These are phyloP conservation scores for Trogon melanurus DNA, from an alignment of 2,113 vertebrate species.

Conservation along the genomic window DNA sequence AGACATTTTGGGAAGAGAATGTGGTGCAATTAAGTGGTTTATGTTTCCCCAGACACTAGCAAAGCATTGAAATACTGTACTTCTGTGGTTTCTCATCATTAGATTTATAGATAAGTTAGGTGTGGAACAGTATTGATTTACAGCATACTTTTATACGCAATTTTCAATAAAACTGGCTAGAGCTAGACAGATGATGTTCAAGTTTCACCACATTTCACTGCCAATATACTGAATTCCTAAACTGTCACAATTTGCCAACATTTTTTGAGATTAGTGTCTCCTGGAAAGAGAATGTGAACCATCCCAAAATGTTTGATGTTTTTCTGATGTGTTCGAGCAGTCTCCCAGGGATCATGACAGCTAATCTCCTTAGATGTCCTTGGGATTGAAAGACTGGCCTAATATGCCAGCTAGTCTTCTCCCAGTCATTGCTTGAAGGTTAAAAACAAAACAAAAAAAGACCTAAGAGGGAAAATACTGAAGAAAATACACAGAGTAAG, in stretches of 20 bases:
- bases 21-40: background rate
- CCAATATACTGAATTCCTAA: background rate
- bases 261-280: background rate
- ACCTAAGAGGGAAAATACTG: background rate
- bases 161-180: background rate
- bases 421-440: background rate
- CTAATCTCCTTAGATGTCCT: background rate
- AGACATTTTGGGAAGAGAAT: background rate
- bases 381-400: background rate
- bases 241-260: background rate
- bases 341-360: background rate
- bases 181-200: background rate
- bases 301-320: background rate
- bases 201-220: background rate
- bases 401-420: background rate
- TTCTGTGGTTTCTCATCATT: background rate
- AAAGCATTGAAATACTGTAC: background rate
- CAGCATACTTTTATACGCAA: background rate
- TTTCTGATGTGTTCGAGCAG: background rate
- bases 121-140: background rate
- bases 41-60: background rate
- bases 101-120: background rate
- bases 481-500: background rate
- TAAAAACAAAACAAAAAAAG: background rate
- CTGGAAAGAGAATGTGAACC: background rate